Base-by-base conservation (phyloP, 2,113 vertebrate genomes). In the Oceanites oceanicus region DNA sequence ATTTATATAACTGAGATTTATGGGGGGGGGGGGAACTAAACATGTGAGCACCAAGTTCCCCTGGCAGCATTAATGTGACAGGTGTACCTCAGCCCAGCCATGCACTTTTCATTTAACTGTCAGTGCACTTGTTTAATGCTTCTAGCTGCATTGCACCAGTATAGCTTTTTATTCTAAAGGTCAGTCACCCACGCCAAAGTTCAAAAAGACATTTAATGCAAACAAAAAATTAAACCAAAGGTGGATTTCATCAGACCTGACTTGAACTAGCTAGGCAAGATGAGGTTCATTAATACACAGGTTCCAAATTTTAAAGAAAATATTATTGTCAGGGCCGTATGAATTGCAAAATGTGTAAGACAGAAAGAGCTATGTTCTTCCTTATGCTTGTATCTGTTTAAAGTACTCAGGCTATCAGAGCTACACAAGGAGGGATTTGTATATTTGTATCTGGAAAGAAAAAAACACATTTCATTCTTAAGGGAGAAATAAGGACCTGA, bases 81-180 rank as follows among this genome's bases (percentile, higher is more conserved):
- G 74, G 87, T 93, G 81, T 49, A 85, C 42, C 53, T 89, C 92
- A 45, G 61, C 16, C 50, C 86, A 88, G 56, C 76, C 91, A 52
- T 65, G 49, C 90, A 18, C 78, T 75, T 96, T 55, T 86, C 36
- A 86, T 83, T 76, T 62, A 81, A 55, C 91, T 92, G 77, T 92
- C 96, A 82, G 23, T n/a, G 53, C 36, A 6, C 58, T 91, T 63
- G 49, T 88, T 92, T 68, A 90, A 34, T 59, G 65, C 76, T 75
- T 86, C 90, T 80, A 93, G 74, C 81, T 96, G 88, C 91, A 66
- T 78, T 94, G 95, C 79, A 92, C 71, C 89, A 88, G 15, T 52
- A 68, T 3, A 65, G 44, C n/a, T 71, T 77, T 88, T 81, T 90
- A 71, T 92, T 97, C 90, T 95, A 96, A 97, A 98, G 96, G 94